Base-by-base conservation (phyloP, 2,888 invertebrate species). In the Smittia sp. region DNA sequence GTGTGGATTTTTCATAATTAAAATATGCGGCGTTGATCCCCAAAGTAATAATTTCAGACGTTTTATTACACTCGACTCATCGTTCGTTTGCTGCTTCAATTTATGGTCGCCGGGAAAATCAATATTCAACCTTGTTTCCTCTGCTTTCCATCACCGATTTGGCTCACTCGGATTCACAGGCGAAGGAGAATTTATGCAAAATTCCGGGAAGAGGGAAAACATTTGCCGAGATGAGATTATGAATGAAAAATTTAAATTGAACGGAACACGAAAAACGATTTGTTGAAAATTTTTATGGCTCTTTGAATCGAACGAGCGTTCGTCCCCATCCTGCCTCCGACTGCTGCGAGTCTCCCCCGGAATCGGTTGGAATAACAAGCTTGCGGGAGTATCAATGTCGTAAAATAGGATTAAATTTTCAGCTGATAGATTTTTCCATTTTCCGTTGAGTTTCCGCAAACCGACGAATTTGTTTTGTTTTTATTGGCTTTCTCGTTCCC, bases 201-300 rank as follows among this genome's bases (percentile, higher is more conserved):
- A 32, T 9, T 32, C 32, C 9, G 32, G 32, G 32, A 32, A 32
- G 32, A 32, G 32, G 9, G 9, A 46, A 46, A n/a, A 46, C n/a
- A 46, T 46, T 15, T 46, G 4, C 46, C 46, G 13, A 15, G 27
- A 63, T 63, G 63, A 63, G 63, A 27, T 27, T 63, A 58, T 58
- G 58, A 4, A 32, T 32, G 32, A 63, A 63, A 63, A 62, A 69
- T 69, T 52, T 69, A 46, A 72, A 72, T 72, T 72, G 62, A 72
- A 62, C 38, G 20, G 32, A 72, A 72, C 58, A 62, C 72, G 72
- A 72, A 72, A 72, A 72, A 62, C 72, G 72, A 72, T 72, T 72
- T 72, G 72, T 62, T 72, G 72, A 72, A 72, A 72, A 62, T 39
- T 72, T 72, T 72, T 62, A 72, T 38, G 72, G 39, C 20, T 62